Conservation (phyloP, 2,113 vertebrate species). For the Eurypyga helias region DNA sequence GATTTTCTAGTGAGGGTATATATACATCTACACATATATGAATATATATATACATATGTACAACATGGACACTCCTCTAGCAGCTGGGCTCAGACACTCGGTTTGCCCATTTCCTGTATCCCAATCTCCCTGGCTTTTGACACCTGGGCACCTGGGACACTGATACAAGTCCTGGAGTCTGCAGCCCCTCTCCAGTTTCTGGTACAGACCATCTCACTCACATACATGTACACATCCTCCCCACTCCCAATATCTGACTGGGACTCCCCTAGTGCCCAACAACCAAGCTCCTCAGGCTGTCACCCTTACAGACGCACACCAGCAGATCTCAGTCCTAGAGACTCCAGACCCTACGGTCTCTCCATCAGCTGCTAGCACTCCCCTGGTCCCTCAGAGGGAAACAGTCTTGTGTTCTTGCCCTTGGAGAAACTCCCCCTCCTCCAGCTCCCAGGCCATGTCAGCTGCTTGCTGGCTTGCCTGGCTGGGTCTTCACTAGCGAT, state of each 20-base stretch:
- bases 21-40: too few relatives aligned
- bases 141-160: too few relatives aligned
- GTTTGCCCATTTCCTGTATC: not conserved
- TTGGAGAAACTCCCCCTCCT: rapidly evolving
- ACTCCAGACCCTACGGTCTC: not conserved
- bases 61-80: not conserved
- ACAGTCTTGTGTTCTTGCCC: not conserved
- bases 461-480: rapidly evolving
- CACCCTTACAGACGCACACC: not conserved
- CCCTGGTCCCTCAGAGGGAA: not conserved
- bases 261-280: not conserved
- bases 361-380: not conserved
- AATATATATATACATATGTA: not conserved
- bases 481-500: not conserved
- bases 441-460: not conserved
- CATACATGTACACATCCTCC: not conserved
- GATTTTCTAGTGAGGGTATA: not conserved
- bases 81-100: not conserved
- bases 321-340: not conserved
- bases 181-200: not conserved
- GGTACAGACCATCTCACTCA: not conserved
- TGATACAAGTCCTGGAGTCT: too few relatives aligned
- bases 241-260: not conserved
- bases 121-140: not conserved
- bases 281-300: not conserved